Conservation (phyloP, 2,113 vertebrate genomes). For the Pimephales promelas region DNA sequence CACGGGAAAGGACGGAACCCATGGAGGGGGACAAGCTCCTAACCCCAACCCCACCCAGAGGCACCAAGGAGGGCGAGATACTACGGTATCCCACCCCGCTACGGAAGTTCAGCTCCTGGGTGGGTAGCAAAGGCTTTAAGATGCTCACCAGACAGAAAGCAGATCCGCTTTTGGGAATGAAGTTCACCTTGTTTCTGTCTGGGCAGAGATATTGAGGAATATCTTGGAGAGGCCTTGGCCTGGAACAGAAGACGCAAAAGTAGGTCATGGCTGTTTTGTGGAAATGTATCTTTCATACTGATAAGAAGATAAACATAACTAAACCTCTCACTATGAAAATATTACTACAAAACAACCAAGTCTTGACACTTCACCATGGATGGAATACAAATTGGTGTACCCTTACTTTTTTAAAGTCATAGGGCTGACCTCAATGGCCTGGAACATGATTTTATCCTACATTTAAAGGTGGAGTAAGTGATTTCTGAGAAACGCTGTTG, state of each 20-base stretch:
- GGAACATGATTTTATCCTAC: too few species aligned
- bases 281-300: not conserved
- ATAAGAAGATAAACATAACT: too few species aligned
- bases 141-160: conserved; percentile 99
- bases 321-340: not conserved
- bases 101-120: conserved; percentile 88
- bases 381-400: not conserved
- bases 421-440: not conserved
- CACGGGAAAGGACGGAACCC: conserved; percentile 84
- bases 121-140: conserved; percentile 94
- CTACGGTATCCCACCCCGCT: conserved; percentile 78
- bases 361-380: not conserved
- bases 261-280: not conserved
- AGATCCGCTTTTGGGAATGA: conserved; percentile 98
- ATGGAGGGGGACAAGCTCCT: conserved; percentile 78
- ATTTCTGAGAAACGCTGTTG: too few species aligned
- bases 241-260: conserved; percentile 64
- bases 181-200: conserved; percentile 99
- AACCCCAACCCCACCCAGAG: conserved; percentile 80
- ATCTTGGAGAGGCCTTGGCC: conserved; percentile 91
- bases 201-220: conserved; percentile 95
- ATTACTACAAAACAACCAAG: not conserved
- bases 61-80: conserved; percentile 86
- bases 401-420: not conserved
- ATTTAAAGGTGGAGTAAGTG: too few species aligned